Percentiles rank a stretch among this genome's conserved stretches.
Evolutionary conservation across 2,888 invertebrate genomes (phyloP).

Genomic region (Lasioglossum villosulum): DNA sequence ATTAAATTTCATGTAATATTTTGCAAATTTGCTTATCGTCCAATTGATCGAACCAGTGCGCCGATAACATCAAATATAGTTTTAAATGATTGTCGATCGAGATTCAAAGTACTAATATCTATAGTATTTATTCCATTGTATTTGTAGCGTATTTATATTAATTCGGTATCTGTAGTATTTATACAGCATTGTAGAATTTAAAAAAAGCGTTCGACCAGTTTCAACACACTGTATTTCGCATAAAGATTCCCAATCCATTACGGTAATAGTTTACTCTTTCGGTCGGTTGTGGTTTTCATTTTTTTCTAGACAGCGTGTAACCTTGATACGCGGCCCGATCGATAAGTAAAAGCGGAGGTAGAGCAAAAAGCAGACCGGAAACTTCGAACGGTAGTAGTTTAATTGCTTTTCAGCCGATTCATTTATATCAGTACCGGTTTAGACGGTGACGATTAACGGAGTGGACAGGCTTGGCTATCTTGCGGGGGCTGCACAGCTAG

Average conservation of each 20-base stretch:
- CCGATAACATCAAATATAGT: no score
- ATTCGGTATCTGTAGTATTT: no score
- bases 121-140: no score
- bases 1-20: no score
- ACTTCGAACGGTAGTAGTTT: constrained; percentile 59
- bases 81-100: no score
- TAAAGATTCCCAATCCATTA: background rate
- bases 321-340: background rate
- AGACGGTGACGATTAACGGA: constrained; percentile 76
- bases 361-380: constrained; percentile 6
- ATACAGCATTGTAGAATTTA: no score
- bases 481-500: constrained; percentile 58
- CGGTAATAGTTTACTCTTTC: background rate
- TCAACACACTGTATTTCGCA: background rate
- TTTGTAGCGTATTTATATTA: no score
- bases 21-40: no score
- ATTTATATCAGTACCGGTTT: constrained; percentile 76
- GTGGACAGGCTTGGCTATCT: constrained; percentile 30
- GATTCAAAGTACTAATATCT: no score
- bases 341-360: background rate
- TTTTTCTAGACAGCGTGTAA: background rate
- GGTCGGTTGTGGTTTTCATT: background rate
- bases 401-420: constrained; percentile 75
- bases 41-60: no score
- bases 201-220: background rate